These are phyloP conservation scores for Pangasianodon hypophthalmus DNA, from an alignment of 2,113 vertebrate species.

Conservation along the genomic window DNA sequence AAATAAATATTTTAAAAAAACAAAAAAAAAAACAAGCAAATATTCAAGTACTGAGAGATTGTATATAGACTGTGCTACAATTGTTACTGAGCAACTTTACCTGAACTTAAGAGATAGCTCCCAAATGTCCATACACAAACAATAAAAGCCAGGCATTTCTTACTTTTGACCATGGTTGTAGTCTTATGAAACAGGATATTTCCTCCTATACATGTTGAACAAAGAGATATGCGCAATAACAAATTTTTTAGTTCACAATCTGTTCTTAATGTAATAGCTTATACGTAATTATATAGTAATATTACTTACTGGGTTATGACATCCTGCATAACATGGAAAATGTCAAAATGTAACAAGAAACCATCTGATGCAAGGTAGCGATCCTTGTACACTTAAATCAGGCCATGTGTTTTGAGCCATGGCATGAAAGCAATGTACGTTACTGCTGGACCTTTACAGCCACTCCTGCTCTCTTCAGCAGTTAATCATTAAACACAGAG, in stretches of 20 bases:
- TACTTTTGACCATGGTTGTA: constrained; percentile 61
- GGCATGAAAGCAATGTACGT: not conserved
- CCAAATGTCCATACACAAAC: constrained; percentile 52
- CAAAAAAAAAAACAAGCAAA: not conserved
- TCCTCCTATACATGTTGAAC: not conserved
- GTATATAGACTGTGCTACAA: not conserved
- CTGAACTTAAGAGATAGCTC: constrained; percentile 55
- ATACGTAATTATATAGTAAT: not conserved
- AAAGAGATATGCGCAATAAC: not conserved
- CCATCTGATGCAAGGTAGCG: not conserved
- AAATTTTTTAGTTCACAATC: not conserved
- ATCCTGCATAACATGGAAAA: constrained; percentile 4
- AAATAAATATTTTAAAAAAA: not conserved
- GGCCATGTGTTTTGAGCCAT: constrained; percentile 11
- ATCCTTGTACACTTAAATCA: not conserved
- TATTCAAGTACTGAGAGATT: not conserved
- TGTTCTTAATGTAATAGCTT: not conserved
- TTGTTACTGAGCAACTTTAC: constrained; percentile 54
- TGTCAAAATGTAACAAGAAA: not conserved
- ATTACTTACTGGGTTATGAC: constrained; percentile 38
- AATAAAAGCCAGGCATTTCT: constrained; percentile 20
- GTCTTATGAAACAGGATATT: not conserved
- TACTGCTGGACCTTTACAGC: constrained; percentile 22
- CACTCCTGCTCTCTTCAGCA: constrained; percentile 59
- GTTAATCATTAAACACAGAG: constrained; percentile 75